Percentiles rank a stretch among this genome's conserved stretches.
These are phyloP conservation scores for Acropora yongei DNA, from an alignment of 64 coral and sea anemone genomes.

Conservation along the genomic window DNA sequence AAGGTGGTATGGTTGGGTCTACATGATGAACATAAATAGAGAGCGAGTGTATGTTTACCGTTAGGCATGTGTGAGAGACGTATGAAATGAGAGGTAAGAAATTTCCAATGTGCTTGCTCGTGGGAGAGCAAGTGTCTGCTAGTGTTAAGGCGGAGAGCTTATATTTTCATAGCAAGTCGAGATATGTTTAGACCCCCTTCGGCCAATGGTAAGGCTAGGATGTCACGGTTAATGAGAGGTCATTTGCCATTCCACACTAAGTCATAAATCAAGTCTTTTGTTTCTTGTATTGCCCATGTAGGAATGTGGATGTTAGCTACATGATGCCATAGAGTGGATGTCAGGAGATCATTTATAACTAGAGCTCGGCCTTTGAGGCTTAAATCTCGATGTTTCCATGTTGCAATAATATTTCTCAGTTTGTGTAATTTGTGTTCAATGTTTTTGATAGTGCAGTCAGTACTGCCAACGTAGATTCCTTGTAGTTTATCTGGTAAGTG, in stretches of 20 bases:
- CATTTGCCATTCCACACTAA: constrained; percentile 13
- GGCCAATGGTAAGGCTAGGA: background rate
- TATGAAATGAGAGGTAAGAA: background rate
- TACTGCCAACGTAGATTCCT: background rate
- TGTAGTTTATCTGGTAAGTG: background rate
- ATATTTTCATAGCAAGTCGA: background rate
- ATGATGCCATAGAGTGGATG: constrained; percentile 28
- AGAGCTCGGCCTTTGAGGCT: background rate
- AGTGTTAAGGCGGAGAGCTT: background rate
- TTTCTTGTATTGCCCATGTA: background rate
- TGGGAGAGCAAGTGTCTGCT: background rate
- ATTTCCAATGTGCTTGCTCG: constrained; percentile 39
- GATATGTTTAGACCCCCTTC: constrained; percentile 37
- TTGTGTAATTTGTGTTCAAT: background rate
- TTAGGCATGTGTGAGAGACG: background rate
- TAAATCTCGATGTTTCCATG: background rate
- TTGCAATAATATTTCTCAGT: background rate
- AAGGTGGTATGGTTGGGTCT: background rate
- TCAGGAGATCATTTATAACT: constrained; percentile 30
- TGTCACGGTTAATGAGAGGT: background rate
- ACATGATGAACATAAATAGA: background rate
- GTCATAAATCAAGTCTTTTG: background rate
- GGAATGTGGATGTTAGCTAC: background rate
- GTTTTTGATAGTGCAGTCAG: background rate
- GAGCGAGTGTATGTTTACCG: background rate